phyloP scores from a whole-genome alignment of 2,888 invertebrate species.

The Diloba caeruleocephala region DNA sequence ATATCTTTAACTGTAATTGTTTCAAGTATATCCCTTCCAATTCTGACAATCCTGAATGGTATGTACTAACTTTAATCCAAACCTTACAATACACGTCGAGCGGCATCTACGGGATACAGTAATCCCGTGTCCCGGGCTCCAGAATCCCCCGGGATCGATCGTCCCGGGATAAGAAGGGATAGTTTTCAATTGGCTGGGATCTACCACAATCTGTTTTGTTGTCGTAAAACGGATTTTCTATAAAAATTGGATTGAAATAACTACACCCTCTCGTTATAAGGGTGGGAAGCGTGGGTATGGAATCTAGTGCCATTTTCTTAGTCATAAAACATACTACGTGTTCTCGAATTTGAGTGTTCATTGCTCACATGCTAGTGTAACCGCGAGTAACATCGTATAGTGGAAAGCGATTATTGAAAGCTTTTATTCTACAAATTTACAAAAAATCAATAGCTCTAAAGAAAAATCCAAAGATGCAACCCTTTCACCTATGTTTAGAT shows the following conservation, averaged over 20 bases:
- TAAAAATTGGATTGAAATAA: conserved; percentile 45
- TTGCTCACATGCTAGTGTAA: no score
- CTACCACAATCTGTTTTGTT: conserved; percentile 53
- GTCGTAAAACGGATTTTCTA: conserved; percentile 35
- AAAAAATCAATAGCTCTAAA: no score
- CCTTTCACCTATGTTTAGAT: no score
- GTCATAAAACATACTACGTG: no score
- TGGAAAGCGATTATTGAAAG: no score
- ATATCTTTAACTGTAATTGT: no score
- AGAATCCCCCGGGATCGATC: conserved; percentile 58
- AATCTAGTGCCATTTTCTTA: conserved; percentile 20
- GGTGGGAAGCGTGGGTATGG: conserved; percentile 1
- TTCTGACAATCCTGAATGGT: conserved; percentile 27
- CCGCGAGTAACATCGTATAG: no score
- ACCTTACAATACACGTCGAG: conserved; percentile 26
- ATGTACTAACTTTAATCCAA: conserved; percentile 31
- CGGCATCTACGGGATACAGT: conserved; percentile 40
- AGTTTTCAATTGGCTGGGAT: conserved; percentile 57
- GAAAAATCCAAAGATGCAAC: no score
- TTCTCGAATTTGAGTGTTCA: no score
- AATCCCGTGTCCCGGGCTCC: conserved; percentile 34
- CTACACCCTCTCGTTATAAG: conserved; percentile 3
- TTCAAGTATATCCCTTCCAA: conserved; percentile 5
- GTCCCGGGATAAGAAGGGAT: conserved; percentile 49
- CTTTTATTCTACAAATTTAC: no score